Conservation (phyloP, 2,888 invertebrate genomes). For the Amphipoea lucens region DNA sequence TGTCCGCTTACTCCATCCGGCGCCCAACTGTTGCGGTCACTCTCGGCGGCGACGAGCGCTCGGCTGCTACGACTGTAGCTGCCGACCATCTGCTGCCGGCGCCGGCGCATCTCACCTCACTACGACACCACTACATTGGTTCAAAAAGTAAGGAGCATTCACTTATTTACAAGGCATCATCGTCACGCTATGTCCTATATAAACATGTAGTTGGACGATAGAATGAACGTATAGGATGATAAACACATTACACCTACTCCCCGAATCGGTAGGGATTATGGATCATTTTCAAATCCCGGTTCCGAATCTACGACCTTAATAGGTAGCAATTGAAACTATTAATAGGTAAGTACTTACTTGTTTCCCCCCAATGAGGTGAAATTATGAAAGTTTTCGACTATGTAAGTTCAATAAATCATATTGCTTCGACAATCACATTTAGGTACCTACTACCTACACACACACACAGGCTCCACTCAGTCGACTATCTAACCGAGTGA, state of each 20-base stretch:
- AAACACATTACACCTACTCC: background rate
- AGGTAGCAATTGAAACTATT: background rate
- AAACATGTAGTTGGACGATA: background rate
- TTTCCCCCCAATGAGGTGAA: background rate
- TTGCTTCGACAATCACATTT: constrained; percentile 22
- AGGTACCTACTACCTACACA: background rate
- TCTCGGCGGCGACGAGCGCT: constrained; percentile 59
- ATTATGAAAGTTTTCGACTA: background rate
- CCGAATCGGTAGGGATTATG: background rate
- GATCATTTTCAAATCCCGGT: background rate
- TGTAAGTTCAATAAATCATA: background rate
- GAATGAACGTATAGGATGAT: background rate
- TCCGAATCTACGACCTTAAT: background rate
- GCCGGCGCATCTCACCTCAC: constrained; percentile 35
- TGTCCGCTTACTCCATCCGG: constrained; percentile 88
- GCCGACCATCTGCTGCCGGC: constrained; percentile 35
- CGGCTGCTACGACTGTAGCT: constrained; percentile 43
- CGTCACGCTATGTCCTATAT: background rate
- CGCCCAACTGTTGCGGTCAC: constrained; percentile 76
- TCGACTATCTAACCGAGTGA: constrained; percentile 25
- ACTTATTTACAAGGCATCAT: constrained; percentile 31
- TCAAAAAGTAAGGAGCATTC: constrained; percentile 41
- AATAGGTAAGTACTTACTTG: background rate
- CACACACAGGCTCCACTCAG: constrained; percentile 14
- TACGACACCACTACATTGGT: constrained; percentile 24